A percentile compares a stretch with the other conserved stretches of the same genome.
phyloP scores from a whole-genome alignment of 2,113 vertebrate genomes.

The Phoenicopterus ruber region DNA sequence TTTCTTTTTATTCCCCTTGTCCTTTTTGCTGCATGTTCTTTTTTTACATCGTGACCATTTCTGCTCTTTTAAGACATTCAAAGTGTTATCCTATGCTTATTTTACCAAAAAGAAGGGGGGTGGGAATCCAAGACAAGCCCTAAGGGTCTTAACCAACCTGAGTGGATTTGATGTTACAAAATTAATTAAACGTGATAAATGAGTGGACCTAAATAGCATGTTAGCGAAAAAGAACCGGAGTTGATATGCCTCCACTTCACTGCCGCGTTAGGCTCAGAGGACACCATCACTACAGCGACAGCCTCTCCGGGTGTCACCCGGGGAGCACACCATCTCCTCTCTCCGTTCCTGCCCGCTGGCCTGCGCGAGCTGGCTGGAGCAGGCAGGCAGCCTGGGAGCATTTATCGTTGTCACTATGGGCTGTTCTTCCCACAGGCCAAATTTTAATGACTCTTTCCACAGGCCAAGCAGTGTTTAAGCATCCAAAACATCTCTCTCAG shows the following conservation, averaged over 20 bases:
- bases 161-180: not conserved
- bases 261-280: not conserved
- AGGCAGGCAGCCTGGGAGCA: not conserved
- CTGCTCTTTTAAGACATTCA: not conserved
- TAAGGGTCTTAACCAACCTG: not conserved
- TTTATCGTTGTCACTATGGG: not conserved
- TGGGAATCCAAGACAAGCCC: not conserved
- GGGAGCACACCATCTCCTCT: not conserved
- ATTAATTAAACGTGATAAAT: not conserved
- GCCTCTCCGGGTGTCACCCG: rapidly evolving
- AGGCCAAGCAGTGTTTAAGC: not conserved
- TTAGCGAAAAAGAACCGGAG: not conserved
- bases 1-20: not conserved
- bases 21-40: not conserved
- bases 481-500: not conserved
- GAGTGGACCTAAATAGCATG: not conserved
- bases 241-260: not conserved
- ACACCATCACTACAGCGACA: not conserved
- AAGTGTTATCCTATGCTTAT: not conserved
- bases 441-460: not conserved
- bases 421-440: not conserved
- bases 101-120: not conserved
- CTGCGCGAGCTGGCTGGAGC: not conserved
- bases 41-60: not conserved
- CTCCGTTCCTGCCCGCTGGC: not conserved